Evolutionary conservation across 2,113 vertebrate species (phyloP).

Genomic region (Nymphicus hollandicus): DNA sequence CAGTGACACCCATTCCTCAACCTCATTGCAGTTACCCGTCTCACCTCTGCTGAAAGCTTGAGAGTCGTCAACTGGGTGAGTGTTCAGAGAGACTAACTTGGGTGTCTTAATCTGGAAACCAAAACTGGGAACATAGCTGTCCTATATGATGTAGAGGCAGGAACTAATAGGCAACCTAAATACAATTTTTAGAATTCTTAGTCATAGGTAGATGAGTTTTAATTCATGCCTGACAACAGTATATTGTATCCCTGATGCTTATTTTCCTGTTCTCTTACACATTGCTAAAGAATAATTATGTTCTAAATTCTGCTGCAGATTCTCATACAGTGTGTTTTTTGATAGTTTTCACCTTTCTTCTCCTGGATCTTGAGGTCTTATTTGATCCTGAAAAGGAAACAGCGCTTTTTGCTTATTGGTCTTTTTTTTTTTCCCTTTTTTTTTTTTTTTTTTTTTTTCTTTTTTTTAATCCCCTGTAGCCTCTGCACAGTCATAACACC

Average conservation of each 20-base stretch:
- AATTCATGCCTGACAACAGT: background rate
- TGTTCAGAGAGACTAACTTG: background rate
- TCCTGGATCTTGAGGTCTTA: background rate
- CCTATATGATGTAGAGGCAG: background rate
- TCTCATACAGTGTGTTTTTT: background rate
- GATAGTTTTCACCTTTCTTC: background rate
- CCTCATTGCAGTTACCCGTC: background rate
- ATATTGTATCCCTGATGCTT: background rate
- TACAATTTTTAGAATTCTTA: background rate
- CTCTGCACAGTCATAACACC: constrained; percentile 41
- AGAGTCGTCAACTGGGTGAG: background rate
- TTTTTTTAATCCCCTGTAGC: background rate
- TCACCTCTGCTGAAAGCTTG: background rate
- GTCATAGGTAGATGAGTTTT: background rate
- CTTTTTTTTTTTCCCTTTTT: background rate
- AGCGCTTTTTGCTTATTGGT: background rate
- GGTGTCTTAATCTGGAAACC: background rate
- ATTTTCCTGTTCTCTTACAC: background rate
- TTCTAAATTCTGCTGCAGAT: background rate
- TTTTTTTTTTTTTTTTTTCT: background rate
- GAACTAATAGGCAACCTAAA: background rate
- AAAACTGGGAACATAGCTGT: background rate
- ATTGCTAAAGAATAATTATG: background rate
- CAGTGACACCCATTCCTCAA: background rate
- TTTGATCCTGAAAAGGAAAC: constrained; percentile 5